Evolutionary conservation across 2,888 invertebrate species (phyloP).

Genomic region (Cyaniris semiargus): DNA sequence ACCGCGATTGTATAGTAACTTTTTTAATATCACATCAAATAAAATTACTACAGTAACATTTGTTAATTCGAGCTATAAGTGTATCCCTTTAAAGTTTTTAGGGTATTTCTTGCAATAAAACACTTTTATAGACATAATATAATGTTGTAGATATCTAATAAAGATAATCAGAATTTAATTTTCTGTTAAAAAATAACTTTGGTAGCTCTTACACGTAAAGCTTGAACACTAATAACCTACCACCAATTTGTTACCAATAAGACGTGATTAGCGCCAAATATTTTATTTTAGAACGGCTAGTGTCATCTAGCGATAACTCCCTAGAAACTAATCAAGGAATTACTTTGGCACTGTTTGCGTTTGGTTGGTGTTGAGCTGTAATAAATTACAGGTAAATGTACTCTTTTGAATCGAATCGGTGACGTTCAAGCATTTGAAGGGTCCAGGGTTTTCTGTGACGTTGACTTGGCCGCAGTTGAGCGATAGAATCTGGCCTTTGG

Average conservation of each 20-base stretch:
- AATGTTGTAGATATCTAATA: neutral
- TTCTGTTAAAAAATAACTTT: neutral
- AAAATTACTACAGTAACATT: neutral
- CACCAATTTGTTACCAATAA: neutral
- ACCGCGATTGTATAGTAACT: conserved; percentile 7
- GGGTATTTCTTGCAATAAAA: neutral
- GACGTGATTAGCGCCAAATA: neutral
- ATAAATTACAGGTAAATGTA: conserved; percentile 53
- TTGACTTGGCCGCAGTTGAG: conserved; percentile 44
- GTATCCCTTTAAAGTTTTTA: neutral
- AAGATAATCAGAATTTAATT: neutral
- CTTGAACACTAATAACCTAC: neutral
- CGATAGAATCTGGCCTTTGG: conserved; percentile 42
- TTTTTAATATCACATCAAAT: conserved; percentile 20
- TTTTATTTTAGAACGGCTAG: neutral
- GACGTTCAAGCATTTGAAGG: conserved; percentile 50
- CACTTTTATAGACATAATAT: neutral
- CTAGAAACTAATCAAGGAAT: neutral
- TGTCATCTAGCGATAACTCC: neutral
- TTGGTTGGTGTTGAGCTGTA: conserved; percentile 42
- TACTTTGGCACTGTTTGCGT: conserved; percentile 27
- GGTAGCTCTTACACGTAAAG: neutral
- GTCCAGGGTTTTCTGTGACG: neutral
- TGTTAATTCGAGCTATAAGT: neutral
- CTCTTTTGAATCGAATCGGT: conserved; percentile 45